These are phyloP conservation scores for Chymomyza procnemis DNA, from an alignment of 2,888 invertebrate species.

Conservation along the genomic window DNA sequence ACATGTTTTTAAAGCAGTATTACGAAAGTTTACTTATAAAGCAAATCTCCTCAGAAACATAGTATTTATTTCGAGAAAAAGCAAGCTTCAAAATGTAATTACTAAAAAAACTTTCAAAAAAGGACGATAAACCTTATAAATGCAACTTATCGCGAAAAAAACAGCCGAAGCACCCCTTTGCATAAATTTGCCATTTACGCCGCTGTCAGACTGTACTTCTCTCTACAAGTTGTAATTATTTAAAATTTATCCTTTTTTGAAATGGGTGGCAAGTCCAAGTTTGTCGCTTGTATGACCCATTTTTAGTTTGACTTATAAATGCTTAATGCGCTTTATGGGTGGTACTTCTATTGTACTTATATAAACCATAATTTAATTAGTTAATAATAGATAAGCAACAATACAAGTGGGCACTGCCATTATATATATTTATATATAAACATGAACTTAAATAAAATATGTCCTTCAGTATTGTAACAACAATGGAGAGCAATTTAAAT, in stretches of 20 bases:
- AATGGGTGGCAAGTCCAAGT: neutral
- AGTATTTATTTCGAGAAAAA: too few relatives aligned
- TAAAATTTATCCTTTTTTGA: neutral
- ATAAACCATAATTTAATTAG: conserved; percentile 36
- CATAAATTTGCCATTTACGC: too few relatives aligned
- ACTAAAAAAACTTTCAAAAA: too few relatives aligned
- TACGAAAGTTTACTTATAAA: too few relatives aligned
- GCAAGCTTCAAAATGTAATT: too few relatives aligned
- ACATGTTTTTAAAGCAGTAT: too few relatives aligned
- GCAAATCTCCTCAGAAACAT: too few relatives aligned
- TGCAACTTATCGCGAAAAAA: too few relatives aligned
- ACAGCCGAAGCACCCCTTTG: too few relatives aligned
- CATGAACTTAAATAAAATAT: neutral
- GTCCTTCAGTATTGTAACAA: neutral
- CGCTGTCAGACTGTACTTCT: neutral
- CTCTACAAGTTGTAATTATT: too few relatives aligned
- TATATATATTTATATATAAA: neutral
- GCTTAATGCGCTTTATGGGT: neutral
- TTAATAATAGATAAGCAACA: conserved; percentile 36
- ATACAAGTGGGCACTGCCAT: neutral
- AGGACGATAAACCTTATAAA: too few relatives aligned
- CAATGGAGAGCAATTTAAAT: neutral
- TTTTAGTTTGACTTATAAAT: neutral
- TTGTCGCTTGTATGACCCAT: neutral
- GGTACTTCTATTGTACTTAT: neutral